A percentile compares a stretch with the other conserved stretches of the same genome.
These are phyloP conservation scores for Ammodramus savannarum DNA, from an alignment of 2,113 vertebrate species.

Conservation along the genomic window DNA sequence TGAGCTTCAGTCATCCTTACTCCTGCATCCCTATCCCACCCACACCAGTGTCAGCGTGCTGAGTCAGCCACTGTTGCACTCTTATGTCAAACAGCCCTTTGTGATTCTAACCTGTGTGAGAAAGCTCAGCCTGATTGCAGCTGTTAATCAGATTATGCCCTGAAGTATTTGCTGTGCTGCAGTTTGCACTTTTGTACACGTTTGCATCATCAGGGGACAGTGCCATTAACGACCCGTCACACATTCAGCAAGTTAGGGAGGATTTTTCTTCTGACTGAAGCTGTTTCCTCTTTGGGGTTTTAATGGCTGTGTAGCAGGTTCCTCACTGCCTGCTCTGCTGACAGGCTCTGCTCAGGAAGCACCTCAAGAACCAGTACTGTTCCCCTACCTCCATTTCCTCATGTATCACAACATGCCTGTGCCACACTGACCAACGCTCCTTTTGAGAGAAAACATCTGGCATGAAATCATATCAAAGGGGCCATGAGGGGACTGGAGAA, in stretches of 20 bases:
- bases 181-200: not conserved
- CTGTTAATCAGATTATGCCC: not conserved
- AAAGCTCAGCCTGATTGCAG: not conserved
- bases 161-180: not conserved
- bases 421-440: not conserved
- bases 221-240: not conserved
- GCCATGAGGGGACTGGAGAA: not conserved
- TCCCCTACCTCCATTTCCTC: not conserved
- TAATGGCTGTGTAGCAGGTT: not conserved
- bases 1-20: not conserved
- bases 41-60: accelerated
- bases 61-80: not conserved
- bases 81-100: not conserved
- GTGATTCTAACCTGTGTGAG: not conserved
- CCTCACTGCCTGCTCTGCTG: not conserved
- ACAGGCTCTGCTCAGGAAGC: not conserved
- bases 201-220: not conserved
- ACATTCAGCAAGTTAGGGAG: not conserved
- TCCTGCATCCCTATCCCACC: not conserved
- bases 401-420: not conserved
- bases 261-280: not conserved
- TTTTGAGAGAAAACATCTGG: not conserved
- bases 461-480: not conserved
- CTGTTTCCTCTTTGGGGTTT: not conserved
- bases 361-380: not conserved